A percentile compares a stretch with the other conserved stretches of the same genome.
These are phyloP conservation scores for Nymphalis c-album DNA, from an alignment of 2,888 invertebrate species.

Conservation along the genomic window DNA sequence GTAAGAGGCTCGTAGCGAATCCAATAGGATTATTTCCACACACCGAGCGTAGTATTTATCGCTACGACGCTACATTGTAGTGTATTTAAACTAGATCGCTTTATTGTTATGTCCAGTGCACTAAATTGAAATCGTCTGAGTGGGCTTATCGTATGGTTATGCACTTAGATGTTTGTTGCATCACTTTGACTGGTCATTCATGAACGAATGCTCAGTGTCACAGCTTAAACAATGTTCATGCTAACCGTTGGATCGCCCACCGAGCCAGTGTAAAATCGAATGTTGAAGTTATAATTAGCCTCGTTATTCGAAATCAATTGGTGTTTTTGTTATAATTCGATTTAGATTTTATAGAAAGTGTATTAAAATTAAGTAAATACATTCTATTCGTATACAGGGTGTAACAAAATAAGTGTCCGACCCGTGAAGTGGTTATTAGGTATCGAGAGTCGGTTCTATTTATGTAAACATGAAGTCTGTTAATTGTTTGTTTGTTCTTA, in stretches of 20 bases:
- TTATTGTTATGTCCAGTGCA: conserved; percentile 31
- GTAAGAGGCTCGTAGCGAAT: background rate
- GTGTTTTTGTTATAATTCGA: too few relatives aligned
- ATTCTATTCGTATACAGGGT: too few relatives aligned
- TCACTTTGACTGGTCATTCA: conserved; percentile 53
- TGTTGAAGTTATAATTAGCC: too few relatives aligned
- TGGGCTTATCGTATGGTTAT: conserved; percentile 35
- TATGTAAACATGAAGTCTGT: too few relatives aligned
- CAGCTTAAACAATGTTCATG: conserved; percentile 24
- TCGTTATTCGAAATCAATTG: too few relatives aligned
- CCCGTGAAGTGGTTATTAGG: too few relatives aligned
- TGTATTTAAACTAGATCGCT: conserved; percentile 16
- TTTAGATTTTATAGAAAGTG: too few relatives aligned
- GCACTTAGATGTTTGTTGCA: conserved; percentile 37
- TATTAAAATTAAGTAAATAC: too few relatives aligned
- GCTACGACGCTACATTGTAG: background rate
- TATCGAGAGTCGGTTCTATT: too few relatives aligned
- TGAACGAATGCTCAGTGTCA: conserved; percentile 40
- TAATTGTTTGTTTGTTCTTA: too few relatives aligned
- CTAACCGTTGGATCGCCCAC: conserved; percentile 11
- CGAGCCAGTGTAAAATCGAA: conserved; percentile 3
- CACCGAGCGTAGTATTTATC: background rate
- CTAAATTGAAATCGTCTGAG: conserved; percentile 36
- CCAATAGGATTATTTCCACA: conserved; percentile 10
- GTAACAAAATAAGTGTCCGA: too few relatives aligned